Evolutionary conservation across 1,140 invertebrate species (phyloP), one percentile per base, ranked within the genome.

Genomic region (Drosophila pseudoobscura): DNA sequence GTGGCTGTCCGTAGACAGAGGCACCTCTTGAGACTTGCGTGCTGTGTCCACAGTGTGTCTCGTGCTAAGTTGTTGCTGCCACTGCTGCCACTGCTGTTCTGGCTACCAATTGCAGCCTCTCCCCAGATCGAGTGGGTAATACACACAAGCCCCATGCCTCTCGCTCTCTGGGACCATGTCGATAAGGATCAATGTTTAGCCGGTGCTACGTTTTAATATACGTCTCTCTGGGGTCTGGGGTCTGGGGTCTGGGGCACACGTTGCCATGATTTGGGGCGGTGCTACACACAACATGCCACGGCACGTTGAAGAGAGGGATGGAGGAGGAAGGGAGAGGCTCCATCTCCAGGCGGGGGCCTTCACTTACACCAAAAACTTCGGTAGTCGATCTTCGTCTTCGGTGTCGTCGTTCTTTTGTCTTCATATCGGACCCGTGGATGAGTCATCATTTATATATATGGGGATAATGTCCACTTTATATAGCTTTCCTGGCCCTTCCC

Each of bases 171-270:
- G 56, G 63, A 66, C 75, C 71, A 70, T 65, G 78, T 88, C 83
- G 83, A 88, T 88, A 88, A 88, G 84, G 84, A 88, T 88, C 84
- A 88, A 88, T 88, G 83, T 88, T 88, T 56, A 56, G 79, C 61
- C 70, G 58, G 46, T 39, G 64, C 79, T 83, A 88, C 79, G 69
- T 88, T 88, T 88, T 70, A 83, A 83, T 83, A 88, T 39, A 39
- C 35, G 35, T 13, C 35, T 39, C 35, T 39, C 35, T 35, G 8
- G 31, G 31, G 7, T 11, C 70, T 45, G 13, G 31, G 11, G 2
- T 13, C 35, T 13, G 35, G 2, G 20, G 24, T 43, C 31, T 41
- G 77, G 66, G 77, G 66, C 80, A 61, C 80, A 82, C 74, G 69
- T 52, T 75, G 52, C 54, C 83, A 75, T 71, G 78, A 88, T 88